Percentiles rank a stretch among this genome's conserved stretches.
These are phyloP conservation scores for Drepanosiphum platanoidis DNA, from an alignment of 2,888 invertebrate species.

Conservation along the genomic window DNA sequence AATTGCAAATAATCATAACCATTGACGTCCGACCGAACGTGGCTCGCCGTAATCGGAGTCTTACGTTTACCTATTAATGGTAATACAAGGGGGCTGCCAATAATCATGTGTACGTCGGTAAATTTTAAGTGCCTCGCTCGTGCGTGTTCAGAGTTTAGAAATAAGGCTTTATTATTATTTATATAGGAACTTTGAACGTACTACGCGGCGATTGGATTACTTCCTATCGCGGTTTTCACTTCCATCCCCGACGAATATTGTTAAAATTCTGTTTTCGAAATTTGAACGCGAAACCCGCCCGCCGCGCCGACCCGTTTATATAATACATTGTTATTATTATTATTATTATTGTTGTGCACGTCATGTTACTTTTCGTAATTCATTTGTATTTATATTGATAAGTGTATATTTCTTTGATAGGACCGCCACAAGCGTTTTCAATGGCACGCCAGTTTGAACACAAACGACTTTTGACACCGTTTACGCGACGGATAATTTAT, in stretches of 20 bases:
- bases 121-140: not conserved
- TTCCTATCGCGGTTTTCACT: not conserved
- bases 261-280: too few relatives aligned
- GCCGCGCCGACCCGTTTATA: too few relatives aligned
- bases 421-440: not conserved
- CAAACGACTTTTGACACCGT: conserved; percentile 7
- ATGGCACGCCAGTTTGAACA: not conserved
- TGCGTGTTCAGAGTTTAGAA: not conserved
- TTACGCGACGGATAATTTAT: conserved; percentile 8
- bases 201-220: not conserved
- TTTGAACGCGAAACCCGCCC: too few relatives aligned
- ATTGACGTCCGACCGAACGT: not conserved
- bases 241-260: not conserved
- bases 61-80: not conserved
- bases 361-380: too few relatives aligned
- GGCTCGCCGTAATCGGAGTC: not conserved
- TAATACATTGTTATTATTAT: not conserved
- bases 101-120: not conserved
- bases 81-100: not conserved
- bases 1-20: not conserved
- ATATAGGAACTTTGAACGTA: too few relatives aligned
- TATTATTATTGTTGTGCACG: too few relatives aligned
- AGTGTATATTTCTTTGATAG: not conserved
- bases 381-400: not conserved
- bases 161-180: not conserved